phyloP scores from a whole-genome alignment of 2,113 vertebrate species.

The Grammomys surdaster region DNA sequence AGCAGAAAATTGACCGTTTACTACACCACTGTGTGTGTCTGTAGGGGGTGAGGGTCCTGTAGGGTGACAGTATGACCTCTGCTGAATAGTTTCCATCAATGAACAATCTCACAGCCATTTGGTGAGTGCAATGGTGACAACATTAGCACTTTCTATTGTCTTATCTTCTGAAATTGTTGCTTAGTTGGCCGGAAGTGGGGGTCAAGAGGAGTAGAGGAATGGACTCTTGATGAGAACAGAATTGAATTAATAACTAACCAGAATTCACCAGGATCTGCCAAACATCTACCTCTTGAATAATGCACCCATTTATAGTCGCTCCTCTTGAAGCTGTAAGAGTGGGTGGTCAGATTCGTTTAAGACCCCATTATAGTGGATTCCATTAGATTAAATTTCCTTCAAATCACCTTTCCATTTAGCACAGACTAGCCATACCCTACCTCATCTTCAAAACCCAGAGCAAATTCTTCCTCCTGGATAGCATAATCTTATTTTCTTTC shows the following conservation, averaged over 20 bases:
- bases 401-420: constrained; percentile 26
- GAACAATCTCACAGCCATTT: constrained; percentile 48
- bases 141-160: constrained; percentile 78
- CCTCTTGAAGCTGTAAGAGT: neutral
- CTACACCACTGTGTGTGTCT: neutral
- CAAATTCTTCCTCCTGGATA: neutral
- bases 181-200: constrained; percentile 46
- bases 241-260: constrained; percentile 77
- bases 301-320: constrained; percentile 60
- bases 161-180: constrained; percentile 72
- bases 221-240: constrained; percentile 73
- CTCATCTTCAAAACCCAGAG: neutral
- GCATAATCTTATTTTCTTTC: neutral
- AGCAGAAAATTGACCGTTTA: constrained; percentile 20
- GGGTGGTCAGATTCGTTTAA: constrained; percentile 56
- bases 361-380: neutral
- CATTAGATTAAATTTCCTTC: constrained; percentile 25
- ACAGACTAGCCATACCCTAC: neutral
- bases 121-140: constrained; percentile 57
- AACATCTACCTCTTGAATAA: constrained; percentile 30
- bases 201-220: neutral
- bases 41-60: fast-evolving
- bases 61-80: constrained; percentile 68
- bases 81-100: constrained; percentile 48
- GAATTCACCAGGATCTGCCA: constrained; percentile 65